These are phyloP conservation scores for Anhinga rufa DNA, from an alignment of 2,113 vertebrate genomes.

Conservation along the genomic window DNA sequence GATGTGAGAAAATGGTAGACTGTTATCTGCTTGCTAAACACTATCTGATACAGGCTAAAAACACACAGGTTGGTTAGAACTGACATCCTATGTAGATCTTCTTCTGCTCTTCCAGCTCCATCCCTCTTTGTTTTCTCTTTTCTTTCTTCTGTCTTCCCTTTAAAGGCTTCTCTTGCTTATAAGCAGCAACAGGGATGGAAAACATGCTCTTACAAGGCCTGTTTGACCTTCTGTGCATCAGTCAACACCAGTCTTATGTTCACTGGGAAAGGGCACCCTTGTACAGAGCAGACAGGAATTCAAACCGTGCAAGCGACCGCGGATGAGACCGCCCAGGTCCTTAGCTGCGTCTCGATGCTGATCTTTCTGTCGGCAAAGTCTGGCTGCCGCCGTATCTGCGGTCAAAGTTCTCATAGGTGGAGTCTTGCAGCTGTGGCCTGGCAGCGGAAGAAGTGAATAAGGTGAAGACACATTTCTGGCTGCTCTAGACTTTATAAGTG, in stretches of 20 bases:
- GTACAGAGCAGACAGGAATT: neutral
- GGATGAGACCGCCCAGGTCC: neutral
- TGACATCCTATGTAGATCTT: neutral
- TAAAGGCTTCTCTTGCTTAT: neutral
- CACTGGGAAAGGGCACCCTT: neutral
- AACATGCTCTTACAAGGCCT: neutral
- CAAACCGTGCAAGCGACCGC: rapidly evolving
- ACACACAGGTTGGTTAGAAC: neutral
- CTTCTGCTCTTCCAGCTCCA: neutral
- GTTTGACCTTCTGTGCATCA: neutral
- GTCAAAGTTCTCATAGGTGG: slow-evolving; percentile 71
- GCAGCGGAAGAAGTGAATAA: neutral
- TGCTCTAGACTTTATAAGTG: neutral
- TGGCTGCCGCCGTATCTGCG: neutral
- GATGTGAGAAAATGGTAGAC: neutral
- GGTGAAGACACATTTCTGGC: neutral
- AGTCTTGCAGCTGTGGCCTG: slow-evolving; percentile 68
- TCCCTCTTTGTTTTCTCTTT: neutral
- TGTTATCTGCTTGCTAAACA: neutral
- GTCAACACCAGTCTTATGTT: neutral
- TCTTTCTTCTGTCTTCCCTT: neutral
- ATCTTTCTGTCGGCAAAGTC: neutral
- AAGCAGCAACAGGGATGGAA: neutral
- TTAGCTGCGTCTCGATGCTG: neutral
- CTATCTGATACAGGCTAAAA: neutral